These are phyloP conservation scores for Zosterops japonicus DNA, from an alignment of 2,113 vertebrate genomes.

Conservation along the genomic window DNA sequence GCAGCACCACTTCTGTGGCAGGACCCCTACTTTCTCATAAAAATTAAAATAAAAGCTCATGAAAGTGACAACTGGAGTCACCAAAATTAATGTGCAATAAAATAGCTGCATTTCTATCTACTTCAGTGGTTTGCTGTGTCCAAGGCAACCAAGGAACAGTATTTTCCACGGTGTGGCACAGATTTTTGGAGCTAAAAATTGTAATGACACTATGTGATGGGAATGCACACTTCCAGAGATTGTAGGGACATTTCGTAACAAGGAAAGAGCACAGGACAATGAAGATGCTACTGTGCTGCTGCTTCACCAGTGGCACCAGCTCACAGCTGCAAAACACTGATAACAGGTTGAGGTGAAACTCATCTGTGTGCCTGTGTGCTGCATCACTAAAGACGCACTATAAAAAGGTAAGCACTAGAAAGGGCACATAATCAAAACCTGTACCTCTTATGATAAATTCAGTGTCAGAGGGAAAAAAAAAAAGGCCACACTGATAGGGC, in stretches of 20 bases:
- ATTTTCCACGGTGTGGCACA: background rate
- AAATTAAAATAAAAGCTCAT: background rate
- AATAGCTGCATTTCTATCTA: background rate
- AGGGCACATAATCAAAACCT: background rate
- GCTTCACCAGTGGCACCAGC: background rate
- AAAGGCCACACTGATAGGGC: background rate
- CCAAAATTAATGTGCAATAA: background rate
- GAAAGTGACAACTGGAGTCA: background rate
- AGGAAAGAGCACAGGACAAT: background rate
- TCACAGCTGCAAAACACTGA: slow-evolving; percentile 25
- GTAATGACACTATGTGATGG: background rate
- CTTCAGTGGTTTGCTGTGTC: background rate
- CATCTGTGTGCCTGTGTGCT: background rate
- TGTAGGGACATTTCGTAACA: background rate
- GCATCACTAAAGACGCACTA: background rate
- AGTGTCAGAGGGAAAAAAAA: fast-evolving
- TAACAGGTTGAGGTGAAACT: background rate
- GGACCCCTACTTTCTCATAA: background rate
- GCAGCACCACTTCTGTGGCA: background rate
- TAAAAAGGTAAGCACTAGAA: background rate
- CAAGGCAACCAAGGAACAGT: background rate
- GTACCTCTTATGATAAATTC: background rate
- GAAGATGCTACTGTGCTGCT: background rate
- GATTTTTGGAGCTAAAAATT: background rate
- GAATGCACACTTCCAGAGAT: background rate